Evolutionary conservation across 2,888 invertebrate species (phyloP), one percentile per base, ranked within the genome.

Genomic region (Subacronicta megacephala): DNA sequence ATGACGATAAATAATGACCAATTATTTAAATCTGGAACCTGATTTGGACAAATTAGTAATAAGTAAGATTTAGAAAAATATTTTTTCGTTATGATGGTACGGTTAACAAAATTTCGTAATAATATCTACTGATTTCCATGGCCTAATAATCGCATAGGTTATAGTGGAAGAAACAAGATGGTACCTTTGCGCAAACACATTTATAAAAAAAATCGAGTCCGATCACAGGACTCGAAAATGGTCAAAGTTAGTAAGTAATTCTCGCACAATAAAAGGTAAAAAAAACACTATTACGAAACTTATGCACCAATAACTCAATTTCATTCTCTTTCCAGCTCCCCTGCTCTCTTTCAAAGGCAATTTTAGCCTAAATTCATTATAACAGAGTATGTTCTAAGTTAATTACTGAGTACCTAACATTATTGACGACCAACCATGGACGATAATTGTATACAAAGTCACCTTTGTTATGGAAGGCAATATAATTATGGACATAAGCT

Each of bases 401-500:
- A 52, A 66, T 69, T 69, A 66, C 33, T 16, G 12, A 26, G 3
- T 37, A 31, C 26, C 62, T 44, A 58, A 65, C 52, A 17, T 45
- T 68, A 66, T 59, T 38, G 44, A 57, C 23, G 71, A 56, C 53
- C 50, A 60, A 74, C 51, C 52, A 38, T 29, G 52, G 38, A 18
- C 59, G 60, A 60, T 66, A 59, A 69, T 82, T 82, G 82, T 79
- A 77, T 78, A 83, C 84, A 82, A 81, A 85, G 81, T 83, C 80
- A 87, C 85, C 73, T 88, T 89, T 85, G 84, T 86, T 63, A 78
- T 67, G 67, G 73, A 78, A 81, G 77, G 80, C 80, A 89, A 90
- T 85, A 84, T 85, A 86, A 92, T 90, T 90, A 90, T 75, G 73
- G 62, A 79, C 82, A 86, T 83, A 85, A 84, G 83, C 81, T 67